Conservation (phyloP, 2,888 invertebrate genomes). For the Gymnocheta viridis region DNA sequence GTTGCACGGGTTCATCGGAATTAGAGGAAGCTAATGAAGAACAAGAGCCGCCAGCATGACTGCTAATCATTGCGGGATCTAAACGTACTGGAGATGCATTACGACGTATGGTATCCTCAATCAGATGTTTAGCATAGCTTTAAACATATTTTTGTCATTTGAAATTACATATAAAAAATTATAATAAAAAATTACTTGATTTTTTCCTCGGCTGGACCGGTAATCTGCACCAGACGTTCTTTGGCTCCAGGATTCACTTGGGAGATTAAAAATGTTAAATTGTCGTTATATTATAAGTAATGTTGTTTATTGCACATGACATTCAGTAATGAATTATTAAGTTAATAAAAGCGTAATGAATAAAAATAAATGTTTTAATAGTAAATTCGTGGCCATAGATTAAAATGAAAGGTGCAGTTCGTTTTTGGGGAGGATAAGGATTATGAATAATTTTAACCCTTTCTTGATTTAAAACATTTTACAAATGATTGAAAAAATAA, state of each 20-base stretch:
- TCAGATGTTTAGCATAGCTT: conserved; percentile 95
- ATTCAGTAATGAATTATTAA: neutral
- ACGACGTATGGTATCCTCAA: conserved; percentile 96
- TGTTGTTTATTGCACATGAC: neutral
- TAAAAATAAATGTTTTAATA: conserved; percentile 22
- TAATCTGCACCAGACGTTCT: conserved; percentile 97
- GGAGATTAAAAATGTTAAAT: conserved; percentile 18
- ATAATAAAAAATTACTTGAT: conserved; percentile 88
- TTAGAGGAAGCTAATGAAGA: conserved; percentile 91
- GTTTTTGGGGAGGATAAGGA: conserved; percentile 12
- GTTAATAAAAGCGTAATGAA: conserved; percentile 51
- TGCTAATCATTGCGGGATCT: conserved; percentile 83
- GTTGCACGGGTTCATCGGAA: conserved; percentile 82
- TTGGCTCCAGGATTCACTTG: conserved; percentile 96
- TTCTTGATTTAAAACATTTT: conserved; percentile 24
- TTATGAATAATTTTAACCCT: conserved; percentile 5
- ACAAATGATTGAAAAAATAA: conserved; percentile 21
- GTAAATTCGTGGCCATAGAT: conserved; percentile 32
- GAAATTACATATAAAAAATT: neutral
- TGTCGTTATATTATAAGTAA: neutral
- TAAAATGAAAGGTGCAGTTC: conserved; percentile 50
- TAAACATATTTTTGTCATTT: conserved; percentile 6
- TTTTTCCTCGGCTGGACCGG: conserved; percentile 95
- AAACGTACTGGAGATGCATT: conserved; percentile 95
- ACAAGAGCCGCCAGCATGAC: conserved; percentile 84